Percentiles rank a stretch among this genome's conserved stretches.
Conservation (phyloP, 1,140 invertebrate species). For the Marisa cornuarietis region DNA sequence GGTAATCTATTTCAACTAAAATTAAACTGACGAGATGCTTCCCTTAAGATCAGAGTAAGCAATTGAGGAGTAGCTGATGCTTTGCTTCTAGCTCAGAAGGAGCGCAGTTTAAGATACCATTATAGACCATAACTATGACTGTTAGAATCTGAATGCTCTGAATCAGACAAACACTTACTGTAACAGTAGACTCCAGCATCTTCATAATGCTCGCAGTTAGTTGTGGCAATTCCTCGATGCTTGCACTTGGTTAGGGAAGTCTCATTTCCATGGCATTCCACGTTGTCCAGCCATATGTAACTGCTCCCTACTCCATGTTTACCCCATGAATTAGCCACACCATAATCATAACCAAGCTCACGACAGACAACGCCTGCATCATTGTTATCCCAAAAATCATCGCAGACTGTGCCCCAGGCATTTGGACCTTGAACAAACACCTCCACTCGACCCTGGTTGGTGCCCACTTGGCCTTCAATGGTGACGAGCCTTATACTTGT, state of each 20-base stretch:
- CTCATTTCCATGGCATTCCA: slow-evolving; percentile 51
- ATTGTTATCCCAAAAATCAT: slow-evolving; percentile 51
- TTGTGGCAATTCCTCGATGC: slow-evolving; percentile 40
- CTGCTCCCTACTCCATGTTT: slow-evolving; percentile 39
- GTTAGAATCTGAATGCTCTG: no score
- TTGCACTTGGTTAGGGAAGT: slow-evolving; percentile 38
- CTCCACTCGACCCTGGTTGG: slow-evolving; percentile 45
- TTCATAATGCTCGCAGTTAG: slow-evolving; percentile 55
- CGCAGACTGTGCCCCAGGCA: slow-evolving; percentile 56
- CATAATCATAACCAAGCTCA: slow-evolving; percentile 39
- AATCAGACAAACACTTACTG: slow-evolving; percentile 33
- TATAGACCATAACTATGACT: no score
- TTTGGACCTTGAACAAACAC: slow-evolving; percentile 43
- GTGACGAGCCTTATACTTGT: slow-evolving; percentile 23
- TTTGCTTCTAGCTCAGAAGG: no score
- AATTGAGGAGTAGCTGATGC: no score
- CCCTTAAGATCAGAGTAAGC: no score
- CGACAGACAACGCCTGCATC: slow-evolving; percentile 52
- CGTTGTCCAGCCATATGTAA: slow-evolving; percentile 54
- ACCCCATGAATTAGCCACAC: slow-evolving; percentile 27
- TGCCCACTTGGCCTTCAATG: slow-evolving; percentile 20
- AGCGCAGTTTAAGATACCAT: no score
- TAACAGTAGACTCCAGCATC: slow-evolving; percentile 52
- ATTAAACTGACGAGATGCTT: no score
- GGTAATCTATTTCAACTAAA: no score